Evolutionary conservation across 2,888 invertebrate species (phyloP).

Genomic region (Syrphus vitripennis): DNA sequence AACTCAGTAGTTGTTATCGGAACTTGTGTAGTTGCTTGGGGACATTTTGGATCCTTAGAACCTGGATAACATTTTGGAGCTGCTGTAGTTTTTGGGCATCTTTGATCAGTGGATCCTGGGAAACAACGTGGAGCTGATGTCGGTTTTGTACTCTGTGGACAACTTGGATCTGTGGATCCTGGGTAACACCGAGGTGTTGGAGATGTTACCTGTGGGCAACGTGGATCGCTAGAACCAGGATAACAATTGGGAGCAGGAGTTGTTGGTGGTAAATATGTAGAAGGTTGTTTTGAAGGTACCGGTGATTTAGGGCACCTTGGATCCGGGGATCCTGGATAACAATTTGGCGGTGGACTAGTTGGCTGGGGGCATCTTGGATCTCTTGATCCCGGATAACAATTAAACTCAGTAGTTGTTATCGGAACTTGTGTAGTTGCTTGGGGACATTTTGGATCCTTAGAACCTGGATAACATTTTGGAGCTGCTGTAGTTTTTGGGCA

Average conservation of each 20-base stretch:
- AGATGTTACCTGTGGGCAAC: neutral
- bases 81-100: slow-evolving; percentile 65
- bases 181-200: neutral
- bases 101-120: slow-evolving; percentile 74
- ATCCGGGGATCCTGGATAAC: slow-evolving; percentile 78
- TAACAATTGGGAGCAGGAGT: neutral
- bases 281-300: slow-evolving; percentile 61
- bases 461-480: slow-evolving; percentile 76
- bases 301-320: slow-evolving; percentile 72
- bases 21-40: neutral
- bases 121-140: slow-evolving; percentile 71
- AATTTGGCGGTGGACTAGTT: slow-evolving; percentile 72
- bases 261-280: neutral
- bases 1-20: neutral
- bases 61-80: slow-evolving; percentile 75
- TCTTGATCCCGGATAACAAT: slow-evolving; percentile 73
- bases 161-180: neutral
- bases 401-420: too few species aligned
- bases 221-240: neutral
- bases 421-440: slow-evolving; percentile 56
- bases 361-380: slow-evolving; percentile 74
- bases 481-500: slow-evolving; percentile 64
- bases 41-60: slow-evolving; percentile 59
- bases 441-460: slow-evolving; percentile 36
- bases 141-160: neutral